Percentiles rank a stretch among this genome's conserved stretches.
Conservation (phyloP, 2,113 vertebrate genomes). For the Rallus limicola region DNA sequence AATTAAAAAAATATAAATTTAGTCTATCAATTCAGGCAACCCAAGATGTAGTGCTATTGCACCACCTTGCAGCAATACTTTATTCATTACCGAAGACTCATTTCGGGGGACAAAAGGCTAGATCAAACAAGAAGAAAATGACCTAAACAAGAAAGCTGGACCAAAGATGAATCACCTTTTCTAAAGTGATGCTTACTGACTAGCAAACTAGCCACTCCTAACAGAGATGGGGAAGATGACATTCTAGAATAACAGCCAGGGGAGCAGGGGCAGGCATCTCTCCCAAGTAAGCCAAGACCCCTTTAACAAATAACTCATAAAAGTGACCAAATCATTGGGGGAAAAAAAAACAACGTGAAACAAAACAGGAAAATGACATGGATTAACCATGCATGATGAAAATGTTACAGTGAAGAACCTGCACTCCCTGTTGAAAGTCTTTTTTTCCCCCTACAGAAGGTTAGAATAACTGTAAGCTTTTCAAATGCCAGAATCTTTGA, state of each 20-base stretch:
- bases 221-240: not conserved
- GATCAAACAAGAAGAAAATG: slow-evolving; percentile 41
- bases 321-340: not conserved
- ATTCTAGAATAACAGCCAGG: not conserved
- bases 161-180: not conserved
- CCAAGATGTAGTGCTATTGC: slow-evolving; percentile 67
- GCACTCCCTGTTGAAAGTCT: slow-evolving; percentile 30
- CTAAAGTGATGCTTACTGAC: not conserved
- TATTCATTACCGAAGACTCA: slow-evolving; percentile 60
- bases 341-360: not conserved
- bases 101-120: slow-evolving; percentile 34
- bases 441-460: slow-evolving; percentile 24
- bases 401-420: slow-evolving; percentile 25
- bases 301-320: not conserved
- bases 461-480: slow-evolving; percentile 53
- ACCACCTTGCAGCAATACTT: slow-evolving; percentile 73
- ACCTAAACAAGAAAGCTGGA: slow-evolving; percentile 8
- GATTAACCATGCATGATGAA: slow-evolving; percentile 1
- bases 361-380: not conserved
- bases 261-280: not conserved
- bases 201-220: not conserved
- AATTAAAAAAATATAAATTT: slow-evolving; percentile 75
- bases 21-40: slow-evolving; percentile 73
- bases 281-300: not conserved
- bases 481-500: slow-evolving; percentile 61